A percentile compares a stretch with the other conserved stretches of the same genome.
Evolutionary conservation across 1,140 invertebrate genomes (phyloP).

Genomic region (Lysiphlebus fabarum): DNA sequence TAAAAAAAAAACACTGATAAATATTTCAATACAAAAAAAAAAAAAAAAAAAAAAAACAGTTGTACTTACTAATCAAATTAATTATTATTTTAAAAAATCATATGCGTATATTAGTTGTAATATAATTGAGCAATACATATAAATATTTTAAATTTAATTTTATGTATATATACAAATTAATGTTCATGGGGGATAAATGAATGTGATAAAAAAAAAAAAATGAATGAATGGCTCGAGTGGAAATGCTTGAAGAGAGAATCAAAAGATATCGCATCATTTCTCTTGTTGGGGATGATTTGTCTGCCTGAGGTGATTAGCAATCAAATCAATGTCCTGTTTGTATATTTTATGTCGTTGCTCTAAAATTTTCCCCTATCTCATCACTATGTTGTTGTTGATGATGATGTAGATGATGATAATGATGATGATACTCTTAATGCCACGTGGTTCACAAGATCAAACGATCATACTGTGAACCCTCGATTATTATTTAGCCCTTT

Average conservation of each 20-base stretch:
- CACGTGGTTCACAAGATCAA: conserved; percentile 19
- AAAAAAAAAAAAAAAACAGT: too few species aligned
- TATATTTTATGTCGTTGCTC: conserved; percentile 6
- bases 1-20: too few species aligned
- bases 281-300: conserved; percentile 12
- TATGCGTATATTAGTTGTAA: too few species aligned
- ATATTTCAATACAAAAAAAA: too few species aligned
- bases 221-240: background rate
- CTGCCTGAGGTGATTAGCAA: conserved; percentile 21
- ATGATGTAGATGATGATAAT: too few species aligned
- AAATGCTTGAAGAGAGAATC: background rate
- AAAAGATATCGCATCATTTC: conserved; percentile 19
- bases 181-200: background rate
- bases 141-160: too few species aligned
- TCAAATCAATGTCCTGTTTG: conserved; percentile 11
- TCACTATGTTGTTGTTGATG: conserved; percentile 18
- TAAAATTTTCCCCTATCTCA: conserved; percentile 24
- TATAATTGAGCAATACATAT: too few species aligned
- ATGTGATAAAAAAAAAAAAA: background rate
- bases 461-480: conserved; percentile 5
- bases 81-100: too few species aligned
- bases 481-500: background rate
- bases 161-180: conserved; percentile 1
- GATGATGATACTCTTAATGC: background rate
- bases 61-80: too few species aligned